Evolutionary conservation across 2,113 vertebrate genomes (phyloP).

Genomic region (Eidolon helvum): DNA sequence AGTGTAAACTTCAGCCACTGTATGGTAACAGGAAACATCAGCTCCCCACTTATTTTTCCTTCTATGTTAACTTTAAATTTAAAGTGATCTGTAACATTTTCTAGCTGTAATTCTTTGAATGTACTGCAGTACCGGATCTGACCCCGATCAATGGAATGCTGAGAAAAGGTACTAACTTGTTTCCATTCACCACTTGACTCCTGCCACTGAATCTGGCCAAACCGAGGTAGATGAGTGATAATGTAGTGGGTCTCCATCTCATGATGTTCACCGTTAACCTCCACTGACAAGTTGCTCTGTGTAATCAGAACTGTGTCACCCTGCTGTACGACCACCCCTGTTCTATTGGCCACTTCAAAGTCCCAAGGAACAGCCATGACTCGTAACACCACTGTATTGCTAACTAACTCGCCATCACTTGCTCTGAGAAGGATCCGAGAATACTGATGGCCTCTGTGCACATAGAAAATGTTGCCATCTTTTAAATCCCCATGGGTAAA

Average conservation of each 20-base stretch:
- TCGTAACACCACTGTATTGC: constrained; percentile 91
- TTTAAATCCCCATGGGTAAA: constrained; percentile 88
- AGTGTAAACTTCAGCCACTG: constrained; percentile 89
- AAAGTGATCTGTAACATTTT: constrained; percentile 86
- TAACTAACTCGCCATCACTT: constrained; percentile 91
- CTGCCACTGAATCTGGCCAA: constrained; percentile 88
- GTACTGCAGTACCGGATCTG: constrained; percentile 87
- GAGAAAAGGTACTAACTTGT: constrained; percentile 85
- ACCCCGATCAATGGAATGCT: constrained; percentile 85
- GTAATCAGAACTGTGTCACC: constrained; percentile 85
- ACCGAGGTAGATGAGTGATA: constrained; percentile 84
- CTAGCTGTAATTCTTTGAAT: constrained; percentile 85
- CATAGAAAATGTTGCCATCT: constrained; percentile 86
- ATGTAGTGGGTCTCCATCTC: constrained; percentile 85
- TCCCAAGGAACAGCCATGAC: constrained; percentile 88
- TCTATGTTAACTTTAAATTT: constrained; percentile 89
- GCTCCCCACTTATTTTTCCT: constrained; percentile 83
- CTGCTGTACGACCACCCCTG: constrained; percentile 85
- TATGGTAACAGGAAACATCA: constrained; percentile 85
- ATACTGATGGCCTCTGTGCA: constrained; percentile 88
- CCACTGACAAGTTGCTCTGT: constrained; percentile 85
- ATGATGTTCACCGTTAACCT: constrained; percentile 86
- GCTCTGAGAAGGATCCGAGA: constrained; percentile 93
- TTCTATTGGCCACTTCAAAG: constrained; percentile 88
- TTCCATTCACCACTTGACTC: constrained; percentile 88